Percentiles rank a stretch among this genome's conserved stretches.
Evolutionary conservation across 37 sponge, comb jelly and placozoan genomes (phyloP).

Genomic region (Eunapius fragilis): DNA sequence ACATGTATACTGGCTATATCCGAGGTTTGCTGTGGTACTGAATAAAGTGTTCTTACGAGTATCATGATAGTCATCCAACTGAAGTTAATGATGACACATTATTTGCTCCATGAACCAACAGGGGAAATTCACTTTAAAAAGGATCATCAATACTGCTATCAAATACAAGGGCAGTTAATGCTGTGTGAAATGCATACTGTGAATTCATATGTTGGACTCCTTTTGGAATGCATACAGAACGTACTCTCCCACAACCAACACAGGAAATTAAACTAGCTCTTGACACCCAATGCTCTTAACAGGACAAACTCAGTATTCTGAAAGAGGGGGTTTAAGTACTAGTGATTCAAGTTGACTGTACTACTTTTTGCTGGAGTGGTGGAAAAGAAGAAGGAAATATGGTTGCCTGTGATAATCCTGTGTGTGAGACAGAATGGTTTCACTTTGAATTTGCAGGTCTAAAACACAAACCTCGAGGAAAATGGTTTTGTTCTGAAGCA

Average conservation of each 20-base stretch:
- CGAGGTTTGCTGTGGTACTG: conserved; percentile 37
- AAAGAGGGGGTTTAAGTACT: no score
- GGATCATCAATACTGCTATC: conserved; percentile 41
- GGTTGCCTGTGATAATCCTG: conserved; percentile 43
- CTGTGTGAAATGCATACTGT: conserved; percentile 28
- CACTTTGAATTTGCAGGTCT: conserved; percentile 32
- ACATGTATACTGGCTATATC: no score
- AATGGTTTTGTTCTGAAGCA: neutral
- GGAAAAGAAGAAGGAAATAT: conserved; percentile 9
- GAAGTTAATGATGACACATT: neutral
- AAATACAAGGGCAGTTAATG: conserved; percentile 43
- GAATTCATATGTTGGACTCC: no score
- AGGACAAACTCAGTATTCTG: no score
- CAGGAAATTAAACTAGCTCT: conserved; percentile 11
- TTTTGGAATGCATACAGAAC: no score
- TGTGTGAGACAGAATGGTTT: conserved; percentile 27
- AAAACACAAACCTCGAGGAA: neutral
- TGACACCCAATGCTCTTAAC: neutral
- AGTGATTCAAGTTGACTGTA: no score
- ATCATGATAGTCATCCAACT: neutral
- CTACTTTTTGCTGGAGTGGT: conserved; percentile 9
- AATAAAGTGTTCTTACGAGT: conserved; percentile 46
- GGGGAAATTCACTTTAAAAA: neutral
- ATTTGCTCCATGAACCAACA: neutral
- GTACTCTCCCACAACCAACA: conserved; percentile 4